Base-by-base conservation (phyloP, 2,888 invertebrate species). In the Gibbula magus region DNA sequence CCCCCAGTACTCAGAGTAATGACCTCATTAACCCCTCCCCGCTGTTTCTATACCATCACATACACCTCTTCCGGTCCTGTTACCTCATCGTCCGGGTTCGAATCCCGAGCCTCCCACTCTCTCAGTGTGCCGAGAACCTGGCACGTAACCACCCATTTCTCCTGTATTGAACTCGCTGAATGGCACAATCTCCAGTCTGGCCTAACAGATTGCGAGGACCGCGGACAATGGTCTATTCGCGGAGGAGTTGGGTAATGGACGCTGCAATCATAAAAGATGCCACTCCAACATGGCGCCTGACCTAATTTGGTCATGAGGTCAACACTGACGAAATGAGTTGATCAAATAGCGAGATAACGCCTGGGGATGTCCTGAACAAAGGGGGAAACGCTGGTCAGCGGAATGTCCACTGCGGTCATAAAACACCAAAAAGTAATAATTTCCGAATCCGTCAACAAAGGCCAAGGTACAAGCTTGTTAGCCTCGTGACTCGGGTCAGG, bases 231-330 rank as follows among this genome's bases (percentile, higher is more conserved):
- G 35, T 0, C 39, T 70, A 39, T 70, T 32, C 35, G 35, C n/a
- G 32, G 32, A 39, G 70, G 70, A 35, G 20, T 70, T 70, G 70
- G 29, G 32, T 61, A 61, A 61, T 61, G 25, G 25, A 2, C 29
- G 25, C 70, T 20, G 39, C 35, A 35, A 70, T 35, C 0, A 70
- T 70, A 61, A 61, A 61, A 10, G 32, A 20, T 13, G 32, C 70
- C 29, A 35, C 70, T 35, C 70, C 70, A 70, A 70, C 39, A 70
- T 70, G 70, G 70, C 70, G 70, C 35, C 70, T 70, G 70, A 70
- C 70, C 70, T 70, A 70, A 70, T 70, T 70, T 70, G 70, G 70
- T 70, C 70, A 70, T 70, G 35, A 70, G 70, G 70, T 39, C 70
- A 70, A n/a, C 70, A 7, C 32, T 20, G 18, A 1, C 18, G 20